Conservation (phyloP, 2,888 invertebrate species). For the Chymomyza procnemis region DNA sequence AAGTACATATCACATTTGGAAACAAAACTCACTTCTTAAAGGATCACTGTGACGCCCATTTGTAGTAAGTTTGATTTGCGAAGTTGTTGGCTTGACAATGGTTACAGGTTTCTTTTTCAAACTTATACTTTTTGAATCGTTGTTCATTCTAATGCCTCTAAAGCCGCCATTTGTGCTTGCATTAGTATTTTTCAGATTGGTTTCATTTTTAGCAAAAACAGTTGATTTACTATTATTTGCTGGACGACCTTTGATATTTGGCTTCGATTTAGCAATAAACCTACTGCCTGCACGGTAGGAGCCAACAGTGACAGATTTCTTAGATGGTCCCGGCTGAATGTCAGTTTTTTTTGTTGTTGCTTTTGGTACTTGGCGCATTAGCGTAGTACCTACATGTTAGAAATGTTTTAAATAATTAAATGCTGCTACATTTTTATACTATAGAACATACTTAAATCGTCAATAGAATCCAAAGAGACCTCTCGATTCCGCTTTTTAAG, state of each 20-base stretch:
- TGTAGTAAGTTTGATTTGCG: not conserved
- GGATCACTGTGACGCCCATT: not conserved
- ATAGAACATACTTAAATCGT: constrained; percentile 61
- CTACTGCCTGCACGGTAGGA: constrained; percentile 5
- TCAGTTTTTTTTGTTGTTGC: constrained; percentile 21
- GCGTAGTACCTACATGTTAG: constrained; percentile 33
- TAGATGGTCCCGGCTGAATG: not conserved
- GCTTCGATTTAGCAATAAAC: constrained; percentile 2
- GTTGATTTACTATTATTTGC: constrained; percentile 1
- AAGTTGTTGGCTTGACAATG: not conserved
- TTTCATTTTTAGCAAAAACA: constrained; percentile 2
- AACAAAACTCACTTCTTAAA: not conserved
- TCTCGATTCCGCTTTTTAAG: constrained; percentile 36
- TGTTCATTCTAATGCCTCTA: constrained; percentile 28
- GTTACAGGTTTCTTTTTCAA: not conserved
- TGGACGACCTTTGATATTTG: constrained; percentile 8
- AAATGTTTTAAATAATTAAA: not conserved
- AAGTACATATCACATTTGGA: too few relatives aligned
- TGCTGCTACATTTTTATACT: not conserved
- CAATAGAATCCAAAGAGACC: constrained; percentile 61
- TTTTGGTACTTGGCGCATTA: constrained; percentile 38
- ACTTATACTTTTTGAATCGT: constrained; percentile 10
- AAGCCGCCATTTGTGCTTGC: not conserved
- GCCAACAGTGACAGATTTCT: constrained; percentile 13
- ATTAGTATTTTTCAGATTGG: not conserved